phyloP scores from a whole-genome alignment of 2,888 invertebrate genomes.

The Apomyelois bistriatella region DNA sequence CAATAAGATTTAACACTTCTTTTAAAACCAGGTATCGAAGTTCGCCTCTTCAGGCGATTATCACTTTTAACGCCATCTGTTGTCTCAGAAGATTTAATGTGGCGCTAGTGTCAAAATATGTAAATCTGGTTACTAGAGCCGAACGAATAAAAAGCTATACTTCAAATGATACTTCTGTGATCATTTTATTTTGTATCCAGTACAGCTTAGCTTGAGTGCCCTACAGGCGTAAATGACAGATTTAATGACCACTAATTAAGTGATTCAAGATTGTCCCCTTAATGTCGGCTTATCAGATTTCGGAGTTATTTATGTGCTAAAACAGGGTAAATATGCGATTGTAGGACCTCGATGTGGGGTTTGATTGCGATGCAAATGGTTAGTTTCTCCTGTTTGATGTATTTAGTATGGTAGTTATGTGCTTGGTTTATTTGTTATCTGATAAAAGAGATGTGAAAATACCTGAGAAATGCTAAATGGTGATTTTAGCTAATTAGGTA shows the following conservation, averaged over 20 bases:
- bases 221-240: constrained; percentile 61
- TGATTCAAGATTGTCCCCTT: constrained; percentile 52
- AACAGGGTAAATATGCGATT: constrained; percentile 21
- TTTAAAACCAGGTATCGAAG: too few species aligned
- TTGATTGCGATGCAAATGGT: constrained; percentile 5
- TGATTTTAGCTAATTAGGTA: too few species aligned
- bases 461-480: too few species aligned
- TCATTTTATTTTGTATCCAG: not conserved
- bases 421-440: not conserved
- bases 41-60: too few species aligned
- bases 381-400: not conserved
- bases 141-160: too few species aligned
- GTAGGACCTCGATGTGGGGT: constrained; percentile 1
- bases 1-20: too few species aligned
- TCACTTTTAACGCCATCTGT: too few species aligned
- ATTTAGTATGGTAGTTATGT: not conserved
- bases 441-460: not conserved
- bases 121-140: too few species aligned
- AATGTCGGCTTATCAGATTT: constrained; percentile 56
- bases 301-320: constrained; percentile 46
- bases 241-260: constrained; percentile 73
- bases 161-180: not conserved
- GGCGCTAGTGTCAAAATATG: too few species aligned
- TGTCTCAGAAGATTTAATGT: too few species aligned
- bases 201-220: not conserved